phyloP scores from a whole-genome alignment of 2,113 vertebrate genomes.

The Harpagus bidentatus region DNA sequence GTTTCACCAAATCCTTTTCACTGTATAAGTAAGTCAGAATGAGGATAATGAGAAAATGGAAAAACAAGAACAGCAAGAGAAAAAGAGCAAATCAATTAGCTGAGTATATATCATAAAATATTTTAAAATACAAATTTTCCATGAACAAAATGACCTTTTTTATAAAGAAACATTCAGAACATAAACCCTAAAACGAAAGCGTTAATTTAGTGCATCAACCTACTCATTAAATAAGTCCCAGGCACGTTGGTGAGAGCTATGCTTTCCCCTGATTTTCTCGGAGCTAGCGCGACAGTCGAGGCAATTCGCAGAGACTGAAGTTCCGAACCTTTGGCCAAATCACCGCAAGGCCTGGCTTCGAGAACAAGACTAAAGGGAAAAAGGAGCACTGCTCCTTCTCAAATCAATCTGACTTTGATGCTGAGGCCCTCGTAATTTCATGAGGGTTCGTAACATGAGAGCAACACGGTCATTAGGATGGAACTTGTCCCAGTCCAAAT shows the following conservation, averaged over 20 bases:
- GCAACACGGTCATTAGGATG: accelerated
- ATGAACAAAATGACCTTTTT: neutral
- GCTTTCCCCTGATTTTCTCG: too few relatives aligned
- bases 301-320: neutral
- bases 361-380: neutral
- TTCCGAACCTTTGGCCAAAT: neutral
- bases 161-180: accelerated
- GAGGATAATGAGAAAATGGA: conserved; percentile 37
- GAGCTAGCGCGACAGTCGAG: neutral
- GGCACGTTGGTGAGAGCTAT: accelerated
- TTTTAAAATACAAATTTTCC: neutral
- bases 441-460: too few relatives aligned
- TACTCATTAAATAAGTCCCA: neutral
- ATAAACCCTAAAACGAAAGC: neutral
- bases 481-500: neutral
- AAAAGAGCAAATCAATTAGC: conserved; percentile 64
- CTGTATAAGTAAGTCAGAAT: conserved; percentile 69
- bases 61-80: conserved; percentile 60
- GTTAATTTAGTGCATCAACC: accelerated
- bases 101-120: neutral
- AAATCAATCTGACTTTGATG: accelerated
- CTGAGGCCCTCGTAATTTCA: neutral
- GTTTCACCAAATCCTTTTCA: conserved; percentile 97
- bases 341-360: accelerated
- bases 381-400: neutral